Evolutionary conservation across 2,888 invertebrate genomes (phyloP).

Genomic region (Quadriops clusia): DNA sequence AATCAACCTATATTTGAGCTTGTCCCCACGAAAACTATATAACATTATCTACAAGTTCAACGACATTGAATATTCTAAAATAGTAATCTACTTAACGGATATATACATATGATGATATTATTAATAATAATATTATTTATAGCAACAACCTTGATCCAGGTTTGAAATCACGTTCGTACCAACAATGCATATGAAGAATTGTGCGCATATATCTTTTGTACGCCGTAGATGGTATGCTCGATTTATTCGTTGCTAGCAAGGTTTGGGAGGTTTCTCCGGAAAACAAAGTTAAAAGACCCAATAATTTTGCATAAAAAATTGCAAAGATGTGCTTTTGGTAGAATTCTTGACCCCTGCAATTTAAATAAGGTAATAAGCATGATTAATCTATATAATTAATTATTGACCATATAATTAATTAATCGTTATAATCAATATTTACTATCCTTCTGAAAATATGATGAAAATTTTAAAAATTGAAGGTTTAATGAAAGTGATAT

Average conservation of each 20-base stretch:
- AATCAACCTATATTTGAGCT: no score
- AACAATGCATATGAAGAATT: constrained; percentile 60
- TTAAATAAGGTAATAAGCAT: no score
- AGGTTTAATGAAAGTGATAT: no score
- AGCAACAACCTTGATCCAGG: constrained; percentile 39
- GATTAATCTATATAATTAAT: no score
- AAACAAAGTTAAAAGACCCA: constrained; percentile 62
- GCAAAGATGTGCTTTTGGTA: constrained; percentile 58
- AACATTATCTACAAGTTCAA: no score
- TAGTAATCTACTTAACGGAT: no score
- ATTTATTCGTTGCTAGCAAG: constrained; percentile 58
- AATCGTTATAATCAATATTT: no score
- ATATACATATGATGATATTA: background rate
- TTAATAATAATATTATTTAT: background rate
- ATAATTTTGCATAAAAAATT: constrained; percentile 59
- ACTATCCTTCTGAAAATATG: no score
- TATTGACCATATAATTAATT: no score
- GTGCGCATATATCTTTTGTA: constrained; percentile 72
- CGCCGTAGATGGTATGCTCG: constrained; percentile 51
- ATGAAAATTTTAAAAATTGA: no score
- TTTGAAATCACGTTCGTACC: constrained; percentile 64
- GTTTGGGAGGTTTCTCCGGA: constrained; percentile 62
- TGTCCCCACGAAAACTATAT: no score
- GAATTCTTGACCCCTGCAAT: constrained; percentile 65
- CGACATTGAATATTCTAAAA: no score